Percentiles rank a stretch among this genome's conserved stretches.
Conservation (phyloP, 2,797 vertebrate species). For the Florisuga fusca region DNA sequence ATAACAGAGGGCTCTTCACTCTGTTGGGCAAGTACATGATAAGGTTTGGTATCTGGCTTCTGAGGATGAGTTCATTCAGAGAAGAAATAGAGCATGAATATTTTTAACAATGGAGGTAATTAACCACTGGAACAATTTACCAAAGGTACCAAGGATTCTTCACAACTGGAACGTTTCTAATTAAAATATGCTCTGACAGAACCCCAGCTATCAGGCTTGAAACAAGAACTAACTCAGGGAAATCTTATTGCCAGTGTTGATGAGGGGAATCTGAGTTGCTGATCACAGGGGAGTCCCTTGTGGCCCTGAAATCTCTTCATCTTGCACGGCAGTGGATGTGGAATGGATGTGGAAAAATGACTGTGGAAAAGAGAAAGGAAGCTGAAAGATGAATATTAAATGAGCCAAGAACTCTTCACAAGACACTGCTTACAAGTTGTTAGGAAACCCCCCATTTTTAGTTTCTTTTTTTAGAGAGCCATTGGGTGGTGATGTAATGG, state of each 20-base stretch:
- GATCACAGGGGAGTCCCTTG: neutral
- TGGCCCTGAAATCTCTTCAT: neutral
- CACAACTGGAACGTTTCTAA: neutral
- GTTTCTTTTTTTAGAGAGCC: neutral
- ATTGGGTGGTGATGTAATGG: neutral
- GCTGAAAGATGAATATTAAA: neutral
- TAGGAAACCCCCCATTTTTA: neutral
- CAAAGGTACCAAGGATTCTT: neutral
- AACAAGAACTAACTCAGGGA: neutral
- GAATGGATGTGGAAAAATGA: no score
- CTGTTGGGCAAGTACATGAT: neutral
- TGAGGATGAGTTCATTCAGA: neutral
- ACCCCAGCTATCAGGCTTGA: neutral
- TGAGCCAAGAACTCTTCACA: neutral
- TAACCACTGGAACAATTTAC: neutral
- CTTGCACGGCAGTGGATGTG: neutral
- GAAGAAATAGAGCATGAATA: neutral
- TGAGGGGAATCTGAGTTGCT: neutral
- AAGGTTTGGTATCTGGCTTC: neutral
- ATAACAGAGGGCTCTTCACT: neutral
- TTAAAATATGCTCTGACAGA: neutral
- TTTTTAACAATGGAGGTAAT: slow-evolving; percentile 4
- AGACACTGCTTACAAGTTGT: neutral
- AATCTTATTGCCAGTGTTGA: neutral
- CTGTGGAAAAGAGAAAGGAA: neutral